Evolutionary conservation across 2,113 vertebrate genomes (phyloP), one percentile per base, ranked within the genome.

Genomic region (Sphyrna mokarran): DNA sequence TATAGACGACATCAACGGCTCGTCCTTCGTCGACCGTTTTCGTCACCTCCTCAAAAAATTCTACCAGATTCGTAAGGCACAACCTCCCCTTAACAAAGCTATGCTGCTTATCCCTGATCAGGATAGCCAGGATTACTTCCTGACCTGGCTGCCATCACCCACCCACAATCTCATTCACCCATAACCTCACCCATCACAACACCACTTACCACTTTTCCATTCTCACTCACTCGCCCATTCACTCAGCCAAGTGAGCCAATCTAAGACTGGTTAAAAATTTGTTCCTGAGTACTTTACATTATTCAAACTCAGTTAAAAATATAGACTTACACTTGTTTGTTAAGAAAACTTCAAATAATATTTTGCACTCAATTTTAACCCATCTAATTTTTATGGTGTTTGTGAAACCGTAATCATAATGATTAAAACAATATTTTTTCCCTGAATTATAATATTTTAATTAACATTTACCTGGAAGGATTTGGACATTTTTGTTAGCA

Each of bases 381-480:
- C 22, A 54, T 54, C 85, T 87, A 54, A 26, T 58, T 29, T 58
- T 11, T 10, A 33, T 58, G 26, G 29, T 61, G 11, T 61, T 23
- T 0, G 54, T 0, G 29, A 58, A 61, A 58, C 58, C 23, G 58
- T 61, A 61, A 58, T 89, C 2, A 76, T 9, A 26, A 72, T 26
- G 9, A 26, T 76, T 11, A 33, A 72, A 72, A 76, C 1, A 33
- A 33, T 33, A 33, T 11, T 33, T 76, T 29, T 29, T 72, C 26
- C 5, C 58, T n/a, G 63, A 16, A 14, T 91, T 63, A 29, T 1
- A 16, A 91, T 66, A 5, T n/a, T 91, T 2, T 29, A 76, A 33
- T 9, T 93, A n/a, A 37, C 5, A 78, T 93, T 97, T 97, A 99
- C 99, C 99, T 98, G 99, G 99, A 69, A 99, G 98, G 96, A 99